Conservation (phyloP, 1,140 invertebrate species). For the Drosophila carrolli region DNA sequence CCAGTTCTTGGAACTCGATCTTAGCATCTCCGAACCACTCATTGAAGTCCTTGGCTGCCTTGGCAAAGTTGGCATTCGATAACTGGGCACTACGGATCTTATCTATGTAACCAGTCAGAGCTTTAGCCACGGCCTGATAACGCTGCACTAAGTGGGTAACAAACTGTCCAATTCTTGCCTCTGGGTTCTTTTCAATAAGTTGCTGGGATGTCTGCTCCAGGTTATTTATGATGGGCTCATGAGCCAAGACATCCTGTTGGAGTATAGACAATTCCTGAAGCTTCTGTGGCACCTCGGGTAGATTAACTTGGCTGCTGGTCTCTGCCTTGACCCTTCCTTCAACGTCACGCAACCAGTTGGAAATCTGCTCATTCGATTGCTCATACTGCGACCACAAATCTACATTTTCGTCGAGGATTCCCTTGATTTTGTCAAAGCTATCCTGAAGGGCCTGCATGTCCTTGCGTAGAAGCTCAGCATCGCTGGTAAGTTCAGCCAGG, state of each 20-base stretch:
- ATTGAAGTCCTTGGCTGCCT: constrained; percentile 89
- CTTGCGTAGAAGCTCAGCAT: constrained; percentile 87
- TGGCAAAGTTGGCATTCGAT: constrained; percentile 88
- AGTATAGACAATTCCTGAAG: constrained; percentile 89
- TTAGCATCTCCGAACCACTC: constrained; percentile 92
- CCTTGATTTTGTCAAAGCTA: constrained; percentile 89
- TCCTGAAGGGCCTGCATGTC: constrained; percentile 90
- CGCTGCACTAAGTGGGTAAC: constrained; percentile 91
- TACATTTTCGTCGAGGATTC: constrained; percentile 89
- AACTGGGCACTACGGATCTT: constrained; percentile 89
- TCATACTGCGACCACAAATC: constrained; percentile 93
- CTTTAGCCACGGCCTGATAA: constrained; percentile 91
- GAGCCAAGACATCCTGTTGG: constrained; percentile 87
- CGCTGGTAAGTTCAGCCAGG: constrained; percentile 87
- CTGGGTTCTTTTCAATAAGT: constrained; percentile 91
- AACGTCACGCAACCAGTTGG: constrained; percentile 93
- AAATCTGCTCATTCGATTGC: constrained; percentile 89
- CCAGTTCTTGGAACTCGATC: constrained; percentile 82
- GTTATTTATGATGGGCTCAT: constrained; percentile 88
- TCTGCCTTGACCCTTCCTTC: constrained; percentile 92
- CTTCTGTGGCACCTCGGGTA: constrained; percentile 90
- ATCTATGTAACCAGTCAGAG: constrained; percentile 88
- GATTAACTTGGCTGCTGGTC: constrained; percentile 89
- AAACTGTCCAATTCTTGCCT: constrained; percentile 92
- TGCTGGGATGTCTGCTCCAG: constrained; percentile 89